Base-by-base conservation (phyloP, 1,140 invertebrate species). In the Cotesia vestalis region DNA sequence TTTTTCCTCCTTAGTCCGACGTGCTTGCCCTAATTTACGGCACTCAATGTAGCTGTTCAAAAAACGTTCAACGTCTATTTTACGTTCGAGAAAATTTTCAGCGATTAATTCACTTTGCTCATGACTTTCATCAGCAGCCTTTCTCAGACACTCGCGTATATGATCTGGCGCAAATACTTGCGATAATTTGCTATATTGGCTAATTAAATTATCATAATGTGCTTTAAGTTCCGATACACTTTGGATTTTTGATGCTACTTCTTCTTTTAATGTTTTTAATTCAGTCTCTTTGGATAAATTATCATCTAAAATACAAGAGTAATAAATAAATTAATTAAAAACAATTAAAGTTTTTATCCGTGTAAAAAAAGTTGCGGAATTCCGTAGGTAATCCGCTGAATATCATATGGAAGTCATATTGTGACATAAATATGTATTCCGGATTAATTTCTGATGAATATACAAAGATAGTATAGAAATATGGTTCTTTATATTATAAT, bases 1-100 rank as follows among this genome's bases (percentile, higher is more conserved):
- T 74, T 93, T 90, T 77, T 95, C 94, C 77, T 94, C 92, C 80
- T 94, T 92, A 4, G 92, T 92, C 78, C 92, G 90, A 61, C 93
- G 88, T 11, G 90, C 89, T 76, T 94, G 91, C 3, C 92, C 92
- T 6, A 93, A 77, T 62, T 91, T 91, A 75, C 93, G 86, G 71
- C 90, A 91, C 78, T 91, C 90, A 4, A 92, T 89, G 78, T 93
- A 94, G 17, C 89, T 89, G 46, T 88, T 88, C 34, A 94, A 81
- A 83, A 95, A 95, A 38, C 89, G 89, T 74, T 94, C 93, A 8
- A 94, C 91, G 80, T 93, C 91, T 57, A 94, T 90, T 76, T 92
- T 90, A 12, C 92, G 90, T 78, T 90, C 89, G 9, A 95, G 82
- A 85, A 95, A 95, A 74, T 91, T 87, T 71, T 94, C 92, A 0